Evolutionary conservation across 2,888 invertebrate genomes (phyloP), one percentile per base, ranked within the genome.

Genomic region (Drosophila pegasa): DNA sequence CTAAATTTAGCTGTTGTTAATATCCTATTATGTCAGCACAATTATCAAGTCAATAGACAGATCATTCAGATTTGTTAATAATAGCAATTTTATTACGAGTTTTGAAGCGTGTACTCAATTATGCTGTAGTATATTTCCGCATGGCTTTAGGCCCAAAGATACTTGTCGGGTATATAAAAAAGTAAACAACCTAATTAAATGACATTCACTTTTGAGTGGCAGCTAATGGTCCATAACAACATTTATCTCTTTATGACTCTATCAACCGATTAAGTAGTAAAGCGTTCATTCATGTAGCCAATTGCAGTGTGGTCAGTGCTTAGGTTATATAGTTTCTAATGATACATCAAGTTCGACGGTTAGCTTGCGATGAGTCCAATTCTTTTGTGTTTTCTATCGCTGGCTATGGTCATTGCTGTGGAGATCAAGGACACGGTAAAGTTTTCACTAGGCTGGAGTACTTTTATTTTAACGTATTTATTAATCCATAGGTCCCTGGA

Each of bases 171-270:
- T 27, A 16, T 16, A 12, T 12, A 16, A 8, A 27, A 16, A 12
- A 5, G 14, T 18, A 14, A 48, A 4, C 35, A 48, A 33, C 22
- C 14, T 14, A 25, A 56, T 25, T 7, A 48, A 50, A 33, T 7
- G 1, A 14, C 33, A 16, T 48, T n/a, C 18, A 31, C 14, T 47
- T 14, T 16, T 4, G 10, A 20, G 10, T 10, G 9, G 0, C 2
- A 25, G n/a, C 20, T 75, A 75, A 75, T 69, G 45, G 25, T 20
- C 38, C 54, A 48, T 16, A 50, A 18, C 33, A 50, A 18, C n/a
- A 18, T 18, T 16, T 29, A 35, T 20, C 0, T 20, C 3, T 37
- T 33, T 31, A 51, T 27, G 10, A 20, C 37, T 69, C n/a, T 27
- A 22, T 41, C 75, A 70, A 51, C 20, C 41, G 8, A 0, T 27